phyloP scores from a whole-genome alignment of 2,113 vertebrate genomes.

The Bettongia penicillata region DNA sequence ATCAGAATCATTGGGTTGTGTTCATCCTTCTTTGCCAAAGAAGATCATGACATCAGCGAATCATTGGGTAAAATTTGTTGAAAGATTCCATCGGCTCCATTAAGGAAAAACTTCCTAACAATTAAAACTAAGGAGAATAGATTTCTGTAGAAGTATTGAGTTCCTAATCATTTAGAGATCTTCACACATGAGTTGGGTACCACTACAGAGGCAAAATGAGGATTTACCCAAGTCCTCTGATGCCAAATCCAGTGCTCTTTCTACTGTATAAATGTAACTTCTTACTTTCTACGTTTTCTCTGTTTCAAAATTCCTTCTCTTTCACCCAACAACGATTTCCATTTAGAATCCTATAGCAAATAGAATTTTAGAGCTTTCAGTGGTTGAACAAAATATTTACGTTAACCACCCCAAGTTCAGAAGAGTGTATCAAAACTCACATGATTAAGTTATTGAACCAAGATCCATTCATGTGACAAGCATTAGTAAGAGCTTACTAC shows the following conservation, averaged over 20 bases:
- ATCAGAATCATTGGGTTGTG: not conserved
- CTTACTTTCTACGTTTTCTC: not conserved
- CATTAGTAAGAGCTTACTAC: not conserved
- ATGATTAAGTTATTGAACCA: not conserved
- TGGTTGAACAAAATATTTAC: not conserved
- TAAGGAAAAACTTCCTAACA: not conserved
- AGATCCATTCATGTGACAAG: not conserved
- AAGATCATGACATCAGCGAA: not conserved
- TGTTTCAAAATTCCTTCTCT: not conserved
- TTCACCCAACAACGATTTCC: not conserved
- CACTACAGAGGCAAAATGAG: not conserved
- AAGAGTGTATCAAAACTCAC: not conserved
- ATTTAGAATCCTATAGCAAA: not conserved
- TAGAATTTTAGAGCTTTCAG: not conserved
- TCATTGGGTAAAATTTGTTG: not conserved
- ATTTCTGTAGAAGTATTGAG: not conserved
- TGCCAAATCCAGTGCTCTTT: not conserved
- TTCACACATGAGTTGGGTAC: not conserved
- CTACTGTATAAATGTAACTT: not conserved
- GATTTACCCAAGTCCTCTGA: not conserved
- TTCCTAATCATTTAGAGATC: not conserved
- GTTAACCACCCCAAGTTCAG: not conserved
- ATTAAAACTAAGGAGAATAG: not conserved
- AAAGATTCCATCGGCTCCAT: not conserved
- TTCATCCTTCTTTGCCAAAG: no score